Evolutionary conservation across 2,113 vertebrate species (phyloP), one percentile per base, ranked within the genome.

Genomic region (Mustelus asterias): DNA sequence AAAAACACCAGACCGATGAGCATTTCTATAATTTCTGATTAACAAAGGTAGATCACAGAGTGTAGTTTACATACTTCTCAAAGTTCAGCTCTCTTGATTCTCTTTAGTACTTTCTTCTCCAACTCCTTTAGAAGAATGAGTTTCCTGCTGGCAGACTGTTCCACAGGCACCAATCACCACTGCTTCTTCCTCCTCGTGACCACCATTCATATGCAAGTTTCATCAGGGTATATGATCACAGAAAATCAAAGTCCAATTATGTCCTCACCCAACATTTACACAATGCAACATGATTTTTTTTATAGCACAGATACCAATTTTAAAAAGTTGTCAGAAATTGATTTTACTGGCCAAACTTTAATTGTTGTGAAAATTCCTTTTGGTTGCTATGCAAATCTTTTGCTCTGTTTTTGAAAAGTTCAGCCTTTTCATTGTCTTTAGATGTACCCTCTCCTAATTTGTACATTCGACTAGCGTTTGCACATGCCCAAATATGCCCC

Each of bases 391-490:
- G 98, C 67, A 99, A 96, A 86, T 98, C 96, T 96, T 54, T 97
- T 0, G 99, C 99, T 96, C 98, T 97, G 94, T 98, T 98, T 97
- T 99, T 99, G 96, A 99, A 97, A 41, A 98, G 96, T 96, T 99
- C 98, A 0, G 99, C 99, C 96, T 98, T 99, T 11, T 97, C 97
- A 48, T 98, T 98, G 0, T 99, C 97, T 97, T 98, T 99, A 89
- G 98, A 96, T 0, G 98, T 96, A 0, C 99, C 99, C 37, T 99
- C 98, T 33, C 99, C 99, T 20, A 99, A 97, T 96, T 96, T 99
- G 97, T 98, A 99, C 98, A 99, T 99, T 95, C 98, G 99, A 95
- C 99, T 99, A 96, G 99, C 99, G 1, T 99, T 99, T 96, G 98
- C 98, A 76, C 99, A 99, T 86, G 98, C 99, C 98, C 98, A 99